phyloP scores from a whole-genome alignment of 2,888 invertebrate genomes.

The Malachius bipustulatus region DNA sequence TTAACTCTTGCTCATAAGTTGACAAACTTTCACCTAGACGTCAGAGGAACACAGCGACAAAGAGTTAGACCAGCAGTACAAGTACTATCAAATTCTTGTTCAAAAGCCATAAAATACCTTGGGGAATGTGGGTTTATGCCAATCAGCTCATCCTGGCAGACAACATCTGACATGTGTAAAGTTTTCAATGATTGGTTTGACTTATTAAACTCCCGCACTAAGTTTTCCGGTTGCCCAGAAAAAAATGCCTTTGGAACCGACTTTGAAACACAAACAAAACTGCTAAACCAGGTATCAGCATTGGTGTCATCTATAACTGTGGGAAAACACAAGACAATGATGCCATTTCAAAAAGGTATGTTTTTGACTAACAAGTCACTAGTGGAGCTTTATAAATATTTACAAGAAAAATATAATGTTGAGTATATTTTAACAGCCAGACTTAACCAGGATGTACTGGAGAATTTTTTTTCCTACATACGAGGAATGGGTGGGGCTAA shows the following conservation, averaged over 20 bases:
- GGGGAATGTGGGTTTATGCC: constrained; percentile 14
- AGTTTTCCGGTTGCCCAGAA: constrained; percentile 14
- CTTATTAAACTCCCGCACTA: constrained; percentile 17
- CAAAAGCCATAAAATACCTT: constrained; percentile 14
- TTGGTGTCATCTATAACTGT: constrained; percentile 18
- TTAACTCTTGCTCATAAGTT: constrained; percentile 18
- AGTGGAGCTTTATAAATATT: constrained; percentile 14
- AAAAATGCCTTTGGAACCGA: constrained; percentile 19
- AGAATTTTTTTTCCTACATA: constrained; percentile 25
- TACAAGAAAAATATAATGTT: constrained; percentile 17
- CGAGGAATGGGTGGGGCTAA: constrained; percentile 22
- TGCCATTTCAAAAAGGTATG: constrained; percentile 19
- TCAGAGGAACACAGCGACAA: constrained; percentile 18
- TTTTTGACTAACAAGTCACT: constrained; percentile 15
- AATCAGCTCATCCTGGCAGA: constrained; percentile 8
- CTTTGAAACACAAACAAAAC: constrained; percentile 16
- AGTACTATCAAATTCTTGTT: constrained; percentile 16
- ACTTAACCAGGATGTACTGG: constrained; percentile 20
- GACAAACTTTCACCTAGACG: constrained; percentile 17
- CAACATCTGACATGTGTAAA: constrained; percentile 11
- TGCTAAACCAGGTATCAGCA: constrained; percentile 15
- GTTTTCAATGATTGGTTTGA: constrained; percentile 21
- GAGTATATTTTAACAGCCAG: constrained; percentile 19
- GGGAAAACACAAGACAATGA: constrained; percentile 14
- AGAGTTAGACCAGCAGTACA: constrained; percentile 18